phyloP scores from a whole-genome alignment of 2,888 invertebrate genomes.

The Trichopoda pennipes region DNA sequence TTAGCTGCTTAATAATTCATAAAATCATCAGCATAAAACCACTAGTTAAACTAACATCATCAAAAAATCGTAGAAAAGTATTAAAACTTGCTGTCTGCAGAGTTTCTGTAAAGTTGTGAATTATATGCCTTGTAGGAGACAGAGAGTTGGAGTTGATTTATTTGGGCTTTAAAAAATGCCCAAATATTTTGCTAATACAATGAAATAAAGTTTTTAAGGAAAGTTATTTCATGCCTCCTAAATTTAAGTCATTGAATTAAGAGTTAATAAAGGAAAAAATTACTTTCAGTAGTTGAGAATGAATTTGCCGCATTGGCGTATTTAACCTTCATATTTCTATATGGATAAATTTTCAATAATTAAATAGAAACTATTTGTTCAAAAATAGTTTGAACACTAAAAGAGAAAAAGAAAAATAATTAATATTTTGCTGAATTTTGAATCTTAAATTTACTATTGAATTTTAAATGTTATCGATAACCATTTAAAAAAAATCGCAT shows the following conservation, averaged over 20 bases:
- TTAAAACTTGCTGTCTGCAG: conserved; percentile 53
- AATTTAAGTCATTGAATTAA: neutral
- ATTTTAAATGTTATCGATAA: too few relatives aligned
- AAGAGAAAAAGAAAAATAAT: too few relatives aligned
- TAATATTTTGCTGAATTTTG: too few relatives aligned
- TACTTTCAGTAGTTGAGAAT: too few relatives aligned
- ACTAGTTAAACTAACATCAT: conserved; percentile 66
- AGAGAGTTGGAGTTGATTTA: neutral
- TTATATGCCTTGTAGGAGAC: neutral
- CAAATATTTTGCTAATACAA: neutral
- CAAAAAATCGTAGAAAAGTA: conserved; percentile 63
- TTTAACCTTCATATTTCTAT: too few relatives aligned
- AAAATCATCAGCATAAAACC: conserved; percentile 69
- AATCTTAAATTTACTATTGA: too few relatives aligned
- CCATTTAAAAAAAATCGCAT: too few relatives aligned
- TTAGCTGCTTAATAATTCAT: conserved; percentile 66
- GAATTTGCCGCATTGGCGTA: too few relatives aligned
- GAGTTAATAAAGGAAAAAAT: too few relatives aligned
- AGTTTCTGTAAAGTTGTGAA: conserved; percentile 33
- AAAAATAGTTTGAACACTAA: too few relatives aligned
- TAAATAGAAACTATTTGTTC: too few relatives aligned
- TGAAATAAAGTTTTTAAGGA: neutral
- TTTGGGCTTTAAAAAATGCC: neutral
- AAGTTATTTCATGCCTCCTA: neutral
- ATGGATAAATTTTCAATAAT: too few relatives aligned